Conservation (phyloP, 2,888 invertebrate species). For the Chrysodeixis includens region DNA sequence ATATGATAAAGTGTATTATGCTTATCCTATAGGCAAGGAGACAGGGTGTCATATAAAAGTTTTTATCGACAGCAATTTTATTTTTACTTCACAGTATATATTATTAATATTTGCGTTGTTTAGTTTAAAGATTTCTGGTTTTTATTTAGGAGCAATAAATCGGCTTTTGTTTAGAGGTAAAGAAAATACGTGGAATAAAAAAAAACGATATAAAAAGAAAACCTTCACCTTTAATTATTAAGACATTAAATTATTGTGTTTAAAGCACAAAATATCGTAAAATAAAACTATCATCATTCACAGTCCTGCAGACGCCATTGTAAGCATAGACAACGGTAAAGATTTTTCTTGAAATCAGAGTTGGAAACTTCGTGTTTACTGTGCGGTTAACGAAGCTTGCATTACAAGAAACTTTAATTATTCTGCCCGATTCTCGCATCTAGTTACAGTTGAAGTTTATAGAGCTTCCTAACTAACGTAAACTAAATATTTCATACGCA, state of each 20-base stretch:
- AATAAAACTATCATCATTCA: too few relatives aligned
- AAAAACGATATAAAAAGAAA: too few relatives aligned
- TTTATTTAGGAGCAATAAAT: too few relatives aligned
- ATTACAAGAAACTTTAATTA: constrained; percentile 38
- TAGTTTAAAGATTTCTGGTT: too few relatives aligned
- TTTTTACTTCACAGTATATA: too few relatives aligned
- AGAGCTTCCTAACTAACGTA: constrained; percentile 29
- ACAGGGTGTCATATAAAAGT: background rate
- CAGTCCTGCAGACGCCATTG: background rate
- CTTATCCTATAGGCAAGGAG: constrained; percentile 26
- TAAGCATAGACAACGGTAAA: background rate
- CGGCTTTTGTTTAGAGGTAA: too few relatives aligned
- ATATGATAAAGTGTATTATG: constrained; percentile 20
- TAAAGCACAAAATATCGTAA: too few relatives aligned
- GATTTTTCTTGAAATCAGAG: background rate
- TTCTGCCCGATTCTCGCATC: constrained; percentile 35
- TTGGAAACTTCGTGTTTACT: constrained; percentile 4
- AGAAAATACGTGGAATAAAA: too few relatives aligned
- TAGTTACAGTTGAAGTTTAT: constrained; percentile 34
- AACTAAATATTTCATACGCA: constrained; percentile 29
- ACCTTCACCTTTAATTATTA: too few relatives aligned
- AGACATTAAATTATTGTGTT: too few relatives aligned
- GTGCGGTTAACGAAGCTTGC: background rate
- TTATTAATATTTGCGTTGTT: too few relatives aligned
- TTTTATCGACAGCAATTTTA: too few relatives aligned